Evolutionary conservation across 2,113 vertebrate genomes (phyloP).

Genomic region (Oreochromis aureus): DNA sequence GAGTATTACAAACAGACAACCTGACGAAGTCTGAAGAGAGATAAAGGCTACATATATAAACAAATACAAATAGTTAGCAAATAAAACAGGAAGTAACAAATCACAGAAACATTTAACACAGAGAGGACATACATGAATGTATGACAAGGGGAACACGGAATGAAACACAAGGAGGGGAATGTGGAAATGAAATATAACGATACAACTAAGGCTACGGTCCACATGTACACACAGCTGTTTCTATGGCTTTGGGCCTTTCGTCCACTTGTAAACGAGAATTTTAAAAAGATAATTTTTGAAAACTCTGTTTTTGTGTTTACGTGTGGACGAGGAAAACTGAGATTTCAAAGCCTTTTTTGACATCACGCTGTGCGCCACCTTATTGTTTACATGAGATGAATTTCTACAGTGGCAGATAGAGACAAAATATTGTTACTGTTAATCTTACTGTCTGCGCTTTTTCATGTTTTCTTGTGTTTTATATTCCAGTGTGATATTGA

Average conservation of each 20-base stretch:
- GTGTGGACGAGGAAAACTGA: not conserved
- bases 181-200: not conserved
- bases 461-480: not conserved
- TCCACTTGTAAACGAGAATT: not conserved
- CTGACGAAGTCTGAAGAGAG: not conserved
- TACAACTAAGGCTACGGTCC: not conserved
- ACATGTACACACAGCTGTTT: not conserved
- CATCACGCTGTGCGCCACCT: not conserved
- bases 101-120: not conserved
- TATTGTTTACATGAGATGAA: not conserved
- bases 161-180: not conserved
- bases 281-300: not conserved
- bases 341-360: not conserved
- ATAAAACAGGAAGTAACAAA: not conserved
- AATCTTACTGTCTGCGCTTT: not conserved
- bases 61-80: not conserved
- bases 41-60: not conserved
- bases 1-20: not conserved
- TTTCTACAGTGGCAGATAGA: not conserved
- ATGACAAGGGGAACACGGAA: not conserved
- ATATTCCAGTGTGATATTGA: not conserved
- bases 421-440: not conserved
- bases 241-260: not conserved
- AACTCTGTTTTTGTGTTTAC: not conserved
- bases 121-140: not conserved